Percentiles rank a stretch among this genome's conserved stretches.
Conservation (phyloP, 2,888 invertebrate genomes). For the Empis livida region DNA sequence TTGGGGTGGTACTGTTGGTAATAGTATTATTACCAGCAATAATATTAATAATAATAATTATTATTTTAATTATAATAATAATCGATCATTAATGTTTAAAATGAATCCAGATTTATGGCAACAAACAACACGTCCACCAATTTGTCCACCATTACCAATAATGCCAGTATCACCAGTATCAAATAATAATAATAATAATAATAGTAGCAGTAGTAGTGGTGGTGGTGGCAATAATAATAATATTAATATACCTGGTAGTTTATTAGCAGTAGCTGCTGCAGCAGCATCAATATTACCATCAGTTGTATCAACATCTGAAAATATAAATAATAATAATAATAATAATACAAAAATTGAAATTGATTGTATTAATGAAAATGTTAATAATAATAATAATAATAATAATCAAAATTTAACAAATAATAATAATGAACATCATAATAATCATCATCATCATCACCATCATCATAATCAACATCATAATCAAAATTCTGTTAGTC, state of each 20-base stretch:
- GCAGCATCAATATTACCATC: not conserved
- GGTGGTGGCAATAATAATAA: not conserved
- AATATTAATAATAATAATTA: too few species aligned
- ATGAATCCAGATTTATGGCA: conserved; percentile 15
- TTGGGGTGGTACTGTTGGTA: too few species aligned
- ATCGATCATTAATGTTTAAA: conserved; percentile 7
- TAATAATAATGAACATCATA: not conserved
- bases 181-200: too few species aligned
- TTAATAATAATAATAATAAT: too few species aligned
- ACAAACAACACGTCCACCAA: not conserved
- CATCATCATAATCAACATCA: not conserved
- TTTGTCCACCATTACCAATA: too few species aligned
- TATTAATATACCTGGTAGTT: not conserved
- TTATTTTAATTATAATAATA: not conserved
- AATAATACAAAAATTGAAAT: not conserved
- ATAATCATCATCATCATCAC: not conserved
- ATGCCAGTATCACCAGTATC: too few species aligned
- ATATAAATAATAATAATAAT: not conserved
- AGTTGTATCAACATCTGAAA: not conserved
- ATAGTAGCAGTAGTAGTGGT: not conserved
- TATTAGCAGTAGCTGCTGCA: not conserved
- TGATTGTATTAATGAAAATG: too few species aligned
- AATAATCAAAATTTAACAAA: not conserved
- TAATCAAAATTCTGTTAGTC: not conserved
- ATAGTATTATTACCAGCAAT: too few species aligned